phyloP scores from a whole-genome alignment of 2,113 vertebrate species.

The Neopipo cinnamomea region DNA sequence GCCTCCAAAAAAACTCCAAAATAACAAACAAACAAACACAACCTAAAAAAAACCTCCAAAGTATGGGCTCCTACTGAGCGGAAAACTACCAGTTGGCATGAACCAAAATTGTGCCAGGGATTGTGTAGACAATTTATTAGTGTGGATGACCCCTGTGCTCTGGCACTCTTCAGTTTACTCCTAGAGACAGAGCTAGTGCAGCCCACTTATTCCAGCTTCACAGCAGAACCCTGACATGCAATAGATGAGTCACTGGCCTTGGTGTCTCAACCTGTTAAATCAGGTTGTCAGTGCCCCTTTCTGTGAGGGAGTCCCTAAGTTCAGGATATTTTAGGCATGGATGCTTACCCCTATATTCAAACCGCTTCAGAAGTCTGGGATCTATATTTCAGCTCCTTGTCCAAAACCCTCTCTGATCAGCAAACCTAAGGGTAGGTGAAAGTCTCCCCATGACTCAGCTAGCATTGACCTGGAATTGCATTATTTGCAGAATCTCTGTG shows the following conservation, averaged over 20 bases:
- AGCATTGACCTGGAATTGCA: not conserved
- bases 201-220: not conserved
- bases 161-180: not conserved
- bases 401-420: not conserved
- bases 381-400: not conserved
- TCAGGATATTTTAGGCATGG: not conserved
- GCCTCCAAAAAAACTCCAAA: rapidly evolving
- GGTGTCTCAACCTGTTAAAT: not conserved
- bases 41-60: rapidly evolving
- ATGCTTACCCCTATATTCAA: rapidly evolving
- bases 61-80: not conserved
- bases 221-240: not conserved
- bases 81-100: not conserved
- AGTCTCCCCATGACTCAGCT: not conserved
- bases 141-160: not conserved
- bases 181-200: not conserved
- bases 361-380: not conserved
- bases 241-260: not conserved
- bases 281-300: not conserved
- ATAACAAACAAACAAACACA: not conserved
- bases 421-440: not conserved
- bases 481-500: slow-evolving; percentile 15
- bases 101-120: not conserved
- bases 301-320: not conserved
- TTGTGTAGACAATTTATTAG: not conserved